Percentiles rank a stretch among this genome's conserved stretches.
phyloP scores from a whole-genome alignment of 1,140 invertebrate species.

The Trachymyrmex septentrionalis region DNA sequence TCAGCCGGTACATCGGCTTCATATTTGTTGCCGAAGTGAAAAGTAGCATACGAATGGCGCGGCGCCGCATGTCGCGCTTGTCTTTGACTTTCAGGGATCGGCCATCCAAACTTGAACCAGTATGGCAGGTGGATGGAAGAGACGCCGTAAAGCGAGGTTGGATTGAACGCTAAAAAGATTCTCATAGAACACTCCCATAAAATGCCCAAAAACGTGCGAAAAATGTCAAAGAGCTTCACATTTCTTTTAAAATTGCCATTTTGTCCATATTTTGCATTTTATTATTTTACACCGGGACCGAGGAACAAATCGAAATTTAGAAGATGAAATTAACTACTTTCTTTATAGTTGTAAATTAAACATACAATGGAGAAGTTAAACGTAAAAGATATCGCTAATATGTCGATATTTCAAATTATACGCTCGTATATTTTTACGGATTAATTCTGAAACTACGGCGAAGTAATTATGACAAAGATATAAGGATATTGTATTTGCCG shows the following conservation, averaged over 20 bases:
- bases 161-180: background rate
- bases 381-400: background rate
- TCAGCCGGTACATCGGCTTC: slow-evolving; percentile 57
- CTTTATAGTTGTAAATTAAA: background rate
- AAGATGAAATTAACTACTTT: background rate
- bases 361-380: background rate
- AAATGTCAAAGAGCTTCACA: background rate
- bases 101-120: background rate
- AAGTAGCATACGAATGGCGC: slow-evolving; percentile 50
- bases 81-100: slow-evolving; percentile 22
- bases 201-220: background rate
- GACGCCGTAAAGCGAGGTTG: slow-evolving; percentile 3
- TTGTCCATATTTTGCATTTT: background rate
- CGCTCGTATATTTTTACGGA: background rate
- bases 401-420: background rate
- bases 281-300: background rate
- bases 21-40: slow-evolving; percentile 55
- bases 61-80: slow-evolving; percentile 40
- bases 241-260: background rate
- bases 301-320: background rate
- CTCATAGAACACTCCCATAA: background rate
- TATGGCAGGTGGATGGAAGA: background rate
- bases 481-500: background rate
- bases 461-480: background rate
- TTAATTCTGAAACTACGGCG: background rate